Percentiles rank a stretch among this genome's conserved stretches.
phyloP scores from a whole-genome alignment of 2,113 vertebrate genomes.

The Vanacampus margaritifer region DNA sequence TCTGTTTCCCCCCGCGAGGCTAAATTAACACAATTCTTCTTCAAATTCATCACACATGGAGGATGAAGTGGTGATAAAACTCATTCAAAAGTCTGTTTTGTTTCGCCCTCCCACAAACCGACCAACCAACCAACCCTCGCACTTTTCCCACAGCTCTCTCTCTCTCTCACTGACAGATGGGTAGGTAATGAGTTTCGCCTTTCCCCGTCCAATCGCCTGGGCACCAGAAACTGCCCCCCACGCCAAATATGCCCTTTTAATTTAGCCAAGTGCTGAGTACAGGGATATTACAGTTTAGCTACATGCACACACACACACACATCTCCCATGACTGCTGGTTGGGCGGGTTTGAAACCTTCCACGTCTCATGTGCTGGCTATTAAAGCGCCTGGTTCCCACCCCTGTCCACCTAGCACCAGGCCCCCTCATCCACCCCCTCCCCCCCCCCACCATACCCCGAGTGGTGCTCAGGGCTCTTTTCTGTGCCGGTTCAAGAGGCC shows the following conservation, averaged over 20 bases:
- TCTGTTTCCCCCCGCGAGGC: conserved; percentile 24
- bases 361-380: conserved; percentile 72
- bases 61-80: conserved; percentile 43
- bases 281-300: conserved; percentile 70
- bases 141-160: conserved; percentile 64
- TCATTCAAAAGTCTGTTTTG: conserved; percentile 34
- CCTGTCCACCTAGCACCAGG: conserved; percentile 31
- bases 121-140: conserved; percentile 41
- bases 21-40: conserved; percentile 46
- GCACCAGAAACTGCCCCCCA: conserved; percentile 67
- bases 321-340: conserved; percentile 63
- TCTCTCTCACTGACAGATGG: conserved; percentile 72
- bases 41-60: conserved; percentile 42
- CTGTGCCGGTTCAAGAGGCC: conserved; percentile 67
- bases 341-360: conserved; percentile 64
- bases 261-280: conserved; percentile 72
- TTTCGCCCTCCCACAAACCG: conserved; percentile 43
- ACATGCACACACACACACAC: conserved; percentile 34
- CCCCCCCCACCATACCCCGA: conserved; percentile 58
- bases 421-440: neutral
- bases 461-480: conserved; percentile 59
- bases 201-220: conserved; percentile 69
- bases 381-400: conserved; percentile 62
- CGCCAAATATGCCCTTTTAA: conserved; percentile 75
- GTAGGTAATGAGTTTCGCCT: conserved; percentile 75